Evolutionary conservation across 2,888 invertebrate species (phyloP).

Genomic region (Lycophotia porphyrea): DNA sequence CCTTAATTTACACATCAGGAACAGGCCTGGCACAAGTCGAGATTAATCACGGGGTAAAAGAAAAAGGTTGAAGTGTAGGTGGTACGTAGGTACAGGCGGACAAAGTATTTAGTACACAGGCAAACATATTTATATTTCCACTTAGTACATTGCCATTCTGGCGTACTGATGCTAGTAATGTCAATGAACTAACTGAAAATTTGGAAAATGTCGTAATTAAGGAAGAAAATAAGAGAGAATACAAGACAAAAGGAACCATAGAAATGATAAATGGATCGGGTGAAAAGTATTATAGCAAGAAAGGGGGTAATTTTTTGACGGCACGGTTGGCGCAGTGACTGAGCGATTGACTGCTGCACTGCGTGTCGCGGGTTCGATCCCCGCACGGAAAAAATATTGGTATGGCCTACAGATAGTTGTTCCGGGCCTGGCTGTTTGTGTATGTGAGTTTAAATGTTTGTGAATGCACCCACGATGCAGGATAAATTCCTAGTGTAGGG

Average conservation of each 20-base stretch:
- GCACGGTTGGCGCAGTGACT: too few relatives aligned
- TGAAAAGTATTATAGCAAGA: not conserved
- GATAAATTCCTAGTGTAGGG: too few relatives aligned
- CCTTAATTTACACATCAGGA: conserved; percentile 54
- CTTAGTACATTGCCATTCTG: not conserved
- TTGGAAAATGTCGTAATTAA: too few relatives aligned
- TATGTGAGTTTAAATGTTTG: too few relatives aligned
- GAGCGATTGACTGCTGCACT: too few relatives aligned
- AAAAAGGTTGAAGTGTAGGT: conserved; percentile 25
- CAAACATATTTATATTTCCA: not conserved
- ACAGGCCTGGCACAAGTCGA: conserved; percentile 14
- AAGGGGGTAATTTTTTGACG: too few relatives aligned
- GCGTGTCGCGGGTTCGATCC: too few relatives aligned
- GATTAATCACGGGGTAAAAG: conserved; percentile 38
- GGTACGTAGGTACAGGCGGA: not conserved
- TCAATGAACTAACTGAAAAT: not conserved
- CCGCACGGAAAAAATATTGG: too few relatives aligned
- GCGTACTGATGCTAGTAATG: not conserved
- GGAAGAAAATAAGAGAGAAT: not conserved
- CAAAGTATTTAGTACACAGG: not conserved
- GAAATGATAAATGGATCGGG: not conserved
- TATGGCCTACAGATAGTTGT: too few relatives aligned
- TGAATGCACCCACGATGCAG: too few relatives aligned
- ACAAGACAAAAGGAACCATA: not conserved
- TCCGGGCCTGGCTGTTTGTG: too few relatives aligned